Evolutionary conservation across 2,888 invertebrate genomes (phyloP), one percentile per base, ranked within the genome.

Genomic region (Polia nebulosa): DNA sequence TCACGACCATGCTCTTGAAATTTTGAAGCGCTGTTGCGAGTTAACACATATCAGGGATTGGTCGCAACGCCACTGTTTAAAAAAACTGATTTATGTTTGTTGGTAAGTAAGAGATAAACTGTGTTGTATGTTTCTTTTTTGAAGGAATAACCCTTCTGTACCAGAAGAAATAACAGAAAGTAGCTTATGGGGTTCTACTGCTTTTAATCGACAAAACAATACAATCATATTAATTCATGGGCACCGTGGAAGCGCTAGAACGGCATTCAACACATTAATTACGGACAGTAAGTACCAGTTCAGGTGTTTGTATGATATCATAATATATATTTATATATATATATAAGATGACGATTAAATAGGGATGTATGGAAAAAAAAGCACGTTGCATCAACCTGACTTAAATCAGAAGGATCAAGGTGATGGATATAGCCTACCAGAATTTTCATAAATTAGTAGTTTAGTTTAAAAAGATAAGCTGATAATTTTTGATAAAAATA

Each of bases 141-240:
- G 17, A 22, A 61, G 61, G 57, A 56, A 29, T 9, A 62, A 57
- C n/a, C 61, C 61, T 5, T 3, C 27, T n/a, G 2, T 62, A 9
- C 61, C 61, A 29, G 57, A 62, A 4, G 41, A 22, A 56, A 3
- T 62, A 6, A 15, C 8, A 6, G 57, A n/a, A 9, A 0, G 5
- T 17, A n/a, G 20, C 13, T 0, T 49, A 9, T 25, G n/a, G 49
- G 6, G 9, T n/a, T 29, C 41, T 22, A 0, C 47, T n/a, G 0
- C 13, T n/a, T 22, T 62, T 6, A 41, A 9, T 25, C 9, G 3
- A 22, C 17, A 17, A 9, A 9, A 64, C 60, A 59, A 58, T 15
- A 64, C 59, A 6, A 29, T 64, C 6, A 29, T 64, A 17, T 22
- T 64, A 20, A 47, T 64, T 20, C 63, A 64, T 36, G 63, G 60